phyloP scores from a whole-genome alignment of 2,888 invertebrate genomes.

The Dorcus hopei region DNA sequence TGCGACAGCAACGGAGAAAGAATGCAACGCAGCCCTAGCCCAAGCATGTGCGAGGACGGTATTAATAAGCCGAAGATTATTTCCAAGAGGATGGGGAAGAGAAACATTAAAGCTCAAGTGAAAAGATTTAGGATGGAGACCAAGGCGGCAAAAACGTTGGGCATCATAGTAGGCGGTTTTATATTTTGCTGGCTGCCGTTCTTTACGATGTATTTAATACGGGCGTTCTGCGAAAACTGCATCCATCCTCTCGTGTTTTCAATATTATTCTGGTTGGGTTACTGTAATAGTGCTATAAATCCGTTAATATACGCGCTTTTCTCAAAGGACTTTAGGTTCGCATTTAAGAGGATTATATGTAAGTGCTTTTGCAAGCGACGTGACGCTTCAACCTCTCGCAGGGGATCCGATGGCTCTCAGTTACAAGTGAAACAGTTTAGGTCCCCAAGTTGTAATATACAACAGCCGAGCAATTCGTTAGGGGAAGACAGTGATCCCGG shows the following conservation, averaged over 20 bases:
- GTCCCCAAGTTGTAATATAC: conserved; percentile 57
- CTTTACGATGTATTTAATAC: conserved; percentile 89
- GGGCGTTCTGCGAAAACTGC: conserved; percentile 84
- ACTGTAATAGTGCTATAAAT: conserved; percentile 95
- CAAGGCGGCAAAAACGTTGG: conserved; percentile 94
- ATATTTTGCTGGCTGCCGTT: conserved; percentile 97
- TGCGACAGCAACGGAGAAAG: conserved; percentile 49
- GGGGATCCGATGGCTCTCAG: conserved; percentile 58
- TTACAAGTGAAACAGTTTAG: conserved; percentile 52
- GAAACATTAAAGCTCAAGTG: conserved; percentile 82
- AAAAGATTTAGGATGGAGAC: conserved; percentile 93
- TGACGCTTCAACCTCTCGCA: conserved; percentile 47
- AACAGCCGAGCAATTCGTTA: conserved; percentile 54
- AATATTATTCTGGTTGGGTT: conserved; percentile 94
- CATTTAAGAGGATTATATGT: conserved; percentile 90
- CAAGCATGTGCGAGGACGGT: conserved; percentile 45
- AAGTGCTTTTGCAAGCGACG: conserved; percentile 69
- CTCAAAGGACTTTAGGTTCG: conserved; percentile 92
- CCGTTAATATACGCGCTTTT: conserved; percentile 93
- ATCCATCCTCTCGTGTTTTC: conserved; percentile 84
- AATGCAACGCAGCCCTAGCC: conserved; percentile 43
- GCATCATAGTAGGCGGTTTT: conserved; percentile 96
- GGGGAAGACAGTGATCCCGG: conserved; percentile 58
- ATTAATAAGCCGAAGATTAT: conserved; percentile 48
- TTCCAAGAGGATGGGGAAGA: conserved; percentile 73